A percentile compares a stretch with the other conserved stretches of the same genome.
Conservation (phyloP, 2,113 vertebrate species). For the Aix galericulata region DNA sequence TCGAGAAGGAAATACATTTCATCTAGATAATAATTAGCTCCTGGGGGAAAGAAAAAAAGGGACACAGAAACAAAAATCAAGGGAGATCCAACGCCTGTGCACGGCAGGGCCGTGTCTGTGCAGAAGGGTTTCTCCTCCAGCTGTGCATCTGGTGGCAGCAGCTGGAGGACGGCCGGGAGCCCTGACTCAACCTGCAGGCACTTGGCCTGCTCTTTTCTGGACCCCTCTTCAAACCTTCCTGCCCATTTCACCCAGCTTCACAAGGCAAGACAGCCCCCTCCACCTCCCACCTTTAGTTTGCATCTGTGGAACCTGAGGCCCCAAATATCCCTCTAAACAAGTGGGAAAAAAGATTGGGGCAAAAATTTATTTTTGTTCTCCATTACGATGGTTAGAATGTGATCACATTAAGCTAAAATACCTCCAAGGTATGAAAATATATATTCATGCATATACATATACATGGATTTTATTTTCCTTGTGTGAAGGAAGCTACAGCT, state of each 20-base stretch:
- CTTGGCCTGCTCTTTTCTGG: neutral
- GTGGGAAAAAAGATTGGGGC: neutral
- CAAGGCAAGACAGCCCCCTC: neutral
- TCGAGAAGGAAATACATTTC: neutral
- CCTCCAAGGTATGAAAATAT: neutral
- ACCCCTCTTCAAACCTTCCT: neutral
- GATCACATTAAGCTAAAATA: neutral
- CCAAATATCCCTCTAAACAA: neutral
- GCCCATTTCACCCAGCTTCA: neutral
- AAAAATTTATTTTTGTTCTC: neutral
- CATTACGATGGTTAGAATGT: neutral
- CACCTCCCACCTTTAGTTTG: accelerated
- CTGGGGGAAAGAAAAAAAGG: neutral
- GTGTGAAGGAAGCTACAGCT: neutral
- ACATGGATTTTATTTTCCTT: neutral
- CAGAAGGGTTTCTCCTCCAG: neutral
- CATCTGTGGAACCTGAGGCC: accelerated
- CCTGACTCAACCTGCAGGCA: accelerated
- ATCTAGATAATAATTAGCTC: neutral
- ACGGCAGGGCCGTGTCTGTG: neutral
- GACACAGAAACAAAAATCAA: neutral
- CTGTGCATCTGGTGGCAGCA: neutral
- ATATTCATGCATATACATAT: neutral
- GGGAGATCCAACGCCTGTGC: neutral
- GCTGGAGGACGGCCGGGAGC: neutral